These are phyloP conservation scores for Patiria miniata DNA, from an alignment of 35 echinoderm and acorn worm genomes.

Conservation along the genomic window DNA sequence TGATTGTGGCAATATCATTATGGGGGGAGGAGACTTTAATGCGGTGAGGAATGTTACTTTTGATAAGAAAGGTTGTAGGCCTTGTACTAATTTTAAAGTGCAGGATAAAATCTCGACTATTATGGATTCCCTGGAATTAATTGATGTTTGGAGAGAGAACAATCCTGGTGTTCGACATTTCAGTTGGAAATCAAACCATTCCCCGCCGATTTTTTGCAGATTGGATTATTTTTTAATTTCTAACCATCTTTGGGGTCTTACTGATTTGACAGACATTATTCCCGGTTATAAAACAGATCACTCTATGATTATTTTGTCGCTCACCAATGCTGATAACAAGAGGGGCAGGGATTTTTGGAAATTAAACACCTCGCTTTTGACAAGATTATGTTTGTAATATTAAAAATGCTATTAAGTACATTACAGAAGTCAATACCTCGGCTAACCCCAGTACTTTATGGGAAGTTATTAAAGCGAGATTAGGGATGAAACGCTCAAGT, in stretches of 20 bases:
- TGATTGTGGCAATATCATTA: constrained; percentile 1
- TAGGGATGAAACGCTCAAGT: constrained; percentile 6
- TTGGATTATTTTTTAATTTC: constrained; percentile 14
- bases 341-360: constrained; percentile 55
- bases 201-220: constrained; percentile 14
- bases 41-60: neutral
- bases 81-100: constrained; percentile 11
- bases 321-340: neutral
- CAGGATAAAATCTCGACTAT: neutral
- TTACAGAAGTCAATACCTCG: neutral
- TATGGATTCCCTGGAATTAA: neutral
- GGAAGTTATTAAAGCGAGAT: constrained; percentile 47
- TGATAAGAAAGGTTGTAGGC: neutral
- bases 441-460: constrained; percentile 6
- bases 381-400: constrained; percentile 4
- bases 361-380: constrained; percentile 27
- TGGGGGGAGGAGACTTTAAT: neutral
- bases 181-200: constrained; percentile 1
- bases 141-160: constrained; percentile 22
- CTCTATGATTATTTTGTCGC: neutral
- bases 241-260: neutral
- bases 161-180: neutral
- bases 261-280: constrained; percentile 1
- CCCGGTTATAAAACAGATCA: constrained; percentile 40
- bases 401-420: constrained; percentile 23